Evolutionary conservation across 2,888 invertebrate genomes (phyloP).

Genomic region (Hecatera dysodea): DNA sequence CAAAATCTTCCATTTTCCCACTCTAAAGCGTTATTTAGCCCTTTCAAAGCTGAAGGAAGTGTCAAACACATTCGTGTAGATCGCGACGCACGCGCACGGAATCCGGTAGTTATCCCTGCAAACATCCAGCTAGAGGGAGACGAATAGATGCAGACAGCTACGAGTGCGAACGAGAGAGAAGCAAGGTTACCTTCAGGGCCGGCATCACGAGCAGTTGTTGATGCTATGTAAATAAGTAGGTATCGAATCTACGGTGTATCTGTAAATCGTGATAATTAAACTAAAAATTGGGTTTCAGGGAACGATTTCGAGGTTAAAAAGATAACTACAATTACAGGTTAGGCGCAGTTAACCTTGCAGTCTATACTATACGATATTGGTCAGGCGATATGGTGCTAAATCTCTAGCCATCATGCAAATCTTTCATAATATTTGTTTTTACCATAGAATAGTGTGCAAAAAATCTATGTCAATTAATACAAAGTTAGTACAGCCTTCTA

Average conservation of each 20-base stretch:
- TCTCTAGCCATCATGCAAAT: slow-evolving; percentile 1
- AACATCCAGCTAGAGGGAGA: slow-evolving; percentile 75
- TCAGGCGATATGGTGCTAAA: slow-evolving; percentile 19
- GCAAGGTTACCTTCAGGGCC: slow-evolving; percentile 88
- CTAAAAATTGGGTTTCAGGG: slow-evolving; percentile 49
- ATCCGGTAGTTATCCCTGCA: slow-evolving; percentile 85
- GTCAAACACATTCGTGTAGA: slow-evolving; percentile 44
- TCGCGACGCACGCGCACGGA: slow-evolving; percentile 77
- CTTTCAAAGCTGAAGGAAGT: slow-evolving; percentile 55
- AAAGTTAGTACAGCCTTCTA: slow-evolving; percentile 31
- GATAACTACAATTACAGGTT: slow-evolving; percentile 37
- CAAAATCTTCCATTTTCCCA: slow-evolving; percentile 28
- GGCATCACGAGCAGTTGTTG: slow-evolving; percentile 71
- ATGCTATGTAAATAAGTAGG: slow-evolving; percentile 60
- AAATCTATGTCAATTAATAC: slow-evolving; percentile 50
- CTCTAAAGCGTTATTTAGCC: slow-evolving; percentile 56
- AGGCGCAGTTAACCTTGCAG: slow-evolving; percentile 20
- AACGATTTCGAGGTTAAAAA: slow-evolving; percentile 40
- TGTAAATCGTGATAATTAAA: slow-evolving; percentile 60
- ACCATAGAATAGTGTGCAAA: slow-evolving; percentile 23
- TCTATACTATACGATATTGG: slow-evolving; percentile 31
- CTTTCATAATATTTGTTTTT: slow-evolving; percentile 17
- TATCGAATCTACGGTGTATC: slow-evolving; percentile 52
- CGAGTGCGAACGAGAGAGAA: slow-evolving; percentile 77
- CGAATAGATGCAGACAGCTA: slow-evolving; percentile 50